These are phyloP conservation scores for Stomorhina lunata DNA, from an alignment of 2,888 invertebrate species.

Conservation along the genomic window DNA sequence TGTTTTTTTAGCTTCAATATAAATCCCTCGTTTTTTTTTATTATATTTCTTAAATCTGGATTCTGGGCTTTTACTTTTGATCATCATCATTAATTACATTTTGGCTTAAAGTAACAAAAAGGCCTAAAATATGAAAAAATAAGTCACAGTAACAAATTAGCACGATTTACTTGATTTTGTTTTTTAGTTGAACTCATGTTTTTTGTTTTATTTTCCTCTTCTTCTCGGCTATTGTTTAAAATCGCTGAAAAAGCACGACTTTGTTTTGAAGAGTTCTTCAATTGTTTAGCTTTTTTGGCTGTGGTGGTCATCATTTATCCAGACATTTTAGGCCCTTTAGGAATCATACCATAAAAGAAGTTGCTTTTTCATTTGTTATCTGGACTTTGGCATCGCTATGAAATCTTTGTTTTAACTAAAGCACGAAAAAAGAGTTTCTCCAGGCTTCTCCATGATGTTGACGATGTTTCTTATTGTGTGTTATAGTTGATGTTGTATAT, in stretches of 20 bases:
- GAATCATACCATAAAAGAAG: constrained; percentile 57
- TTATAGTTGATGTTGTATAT: background rate
- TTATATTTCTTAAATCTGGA: constrained; percentile 5
- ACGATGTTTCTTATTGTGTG: constrained; percentile 43
- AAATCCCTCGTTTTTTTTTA: constrained; percentile 33
- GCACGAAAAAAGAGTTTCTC: constrained; percentile 44
- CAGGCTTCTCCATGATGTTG: constrained; percentile 14
- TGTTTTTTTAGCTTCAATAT: constrained; percentile 33
- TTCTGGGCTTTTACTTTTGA: constrained; percentile 24
- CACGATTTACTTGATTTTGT: constrained; percentile 54
- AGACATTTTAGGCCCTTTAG: constrained; percentile 62
- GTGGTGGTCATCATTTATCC: constrained; percentile 62
- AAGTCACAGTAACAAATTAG: constrained; percentile 62
- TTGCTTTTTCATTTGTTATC: constrained; percentile 57
- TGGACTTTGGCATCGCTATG: constrained; percentile 59
- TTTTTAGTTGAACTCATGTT: constrained; percentile 43
- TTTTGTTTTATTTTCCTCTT: background rate
- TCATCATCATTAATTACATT: constrained; percentile 65
- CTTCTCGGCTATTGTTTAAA: constrained; percentile 47
- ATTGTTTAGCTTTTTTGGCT: constrained; percentile 4
- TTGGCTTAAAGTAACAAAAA: constrained; percentile 37
- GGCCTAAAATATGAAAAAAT: constrained; percentile 12
- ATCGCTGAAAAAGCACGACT: constrained; percentile 46
- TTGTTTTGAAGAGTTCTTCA: constrained; percentile 17
- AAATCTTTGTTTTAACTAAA: constrained; percentile 42